phyloP scores from a whole-genome alignment of 1,140 invertebrate genomes.

The Solen grandis region DNA sequence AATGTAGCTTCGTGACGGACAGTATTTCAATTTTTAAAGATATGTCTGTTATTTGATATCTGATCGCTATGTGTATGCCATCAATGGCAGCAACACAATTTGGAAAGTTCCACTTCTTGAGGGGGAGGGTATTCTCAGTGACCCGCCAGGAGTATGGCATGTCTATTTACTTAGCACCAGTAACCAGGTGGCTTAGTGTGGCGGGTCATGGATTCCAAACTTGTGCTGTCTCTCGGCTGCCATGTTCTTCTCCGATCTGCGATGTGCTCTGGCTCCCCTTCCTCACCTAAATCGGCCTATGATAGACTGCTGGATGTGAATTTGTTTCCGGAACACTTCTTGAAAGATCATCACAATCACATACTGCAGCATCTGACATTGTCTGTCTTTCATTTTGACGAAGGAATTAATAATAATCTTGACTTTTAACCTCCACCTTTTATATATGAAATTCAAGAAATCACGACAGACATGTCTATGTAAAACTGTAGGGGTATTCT shows the following conservation, averaged over 20 bases:
- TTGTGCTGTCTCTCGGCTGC: background rate
- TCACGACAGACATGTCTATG: no score
- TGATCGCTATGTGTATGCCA: constrained; percentile 80
- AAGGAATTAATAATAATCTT: constrained; percentile 9
- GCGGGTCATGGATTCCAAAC: constrained; percentile 14
- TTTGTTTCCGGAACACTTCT: background rate
- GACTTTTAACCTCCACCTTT: constrained; percentile 15
- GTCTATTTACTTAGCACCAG: constrained; percentile 36
- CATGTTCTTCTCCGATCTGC: constrained; percentile 21
- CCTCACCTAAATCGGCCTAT: constrained; percentile 2
- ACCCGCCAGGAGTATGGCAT: constrained; percentile 33
- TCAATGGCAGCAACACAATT: constrained; percentile 80
- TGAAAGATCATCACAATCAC: constrained; percentile 1
- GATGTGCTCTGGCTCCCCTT: background rate
- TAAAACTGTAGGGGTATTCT: no score
- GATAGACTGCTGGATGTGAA: constrained; percentile 5
- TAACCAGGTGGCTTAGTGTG: no score
- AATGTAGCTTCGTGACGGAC: no score
- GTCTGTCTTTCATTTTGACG: constrained; percentile 25
- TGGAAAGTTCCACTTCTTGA: constrained; percentile 78
- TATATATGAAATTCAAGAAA: constrained; percentile 2
- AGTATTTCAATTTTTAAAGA: no score
- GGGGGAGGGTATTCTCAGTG: constrained; percentile 37
- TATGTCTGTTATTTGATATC: no score
- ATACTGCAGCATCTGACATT: constrained; percentile 16